These are phyloP conservation scores for Vulpes vulpes DNA, from an alignment of 2,113 vertebrate genomes.

Conservation along the genomic window DNA sequence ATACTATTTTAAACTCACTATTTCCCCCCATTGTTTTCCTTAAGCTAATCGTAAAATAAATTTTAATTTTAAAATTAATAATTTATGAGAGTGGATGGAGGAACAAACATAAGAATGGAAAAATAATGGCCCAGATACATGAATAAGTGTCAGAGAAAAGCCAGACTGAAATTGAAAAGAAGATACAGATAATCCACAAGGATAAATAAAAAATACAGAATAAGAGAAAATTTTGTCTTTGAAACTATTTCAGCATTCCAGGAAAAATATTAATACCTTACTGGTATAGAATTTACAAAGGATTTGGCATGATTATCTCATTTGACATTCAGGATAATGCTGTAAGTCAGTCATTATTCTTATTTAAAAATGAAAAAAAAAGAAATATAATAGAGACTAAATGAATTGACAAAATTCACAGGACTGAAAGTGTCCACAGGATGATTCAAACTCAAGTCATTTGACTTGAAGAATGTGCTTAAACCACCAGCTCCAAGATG, in stretches of 20 bases:
- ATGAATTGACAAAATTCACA: background rate
- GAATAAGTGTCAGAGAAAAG: slow-evolving; percentile 48
- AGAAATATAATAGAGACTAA: background rate
- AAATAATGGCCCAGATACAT: background rate
- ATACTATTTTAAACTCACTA: background rate
- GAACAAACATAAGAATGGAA: background rate
- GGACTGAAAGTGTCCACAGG: background rate
- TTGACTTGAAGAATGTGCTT: background rate
- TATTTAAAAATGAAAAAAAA: slow-evolving; percentile 56
- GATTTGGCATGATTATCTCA: background rate
- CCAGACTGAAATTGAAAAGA: slow-evolving; percentile 15
- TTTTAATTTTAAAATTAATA: slow-evolving; percentile 31
- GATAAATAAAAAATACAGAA: slow-evolving; percentile 39
- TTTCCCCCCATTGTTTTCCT: background rate
- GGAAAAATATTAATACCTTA: slow-evolving; percentile 11
- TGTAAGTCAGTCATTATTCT: background rate
- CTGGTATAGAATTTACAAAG: background rate
- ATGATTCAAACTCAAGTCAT: background rate
- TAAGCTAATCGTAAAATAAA: slow-evolving; percentile 9
- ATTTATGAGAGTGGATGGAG: background rate
- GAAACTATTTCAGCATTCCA: background rate
- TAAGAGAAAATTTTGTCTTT: slow-evolving; percentile 32
- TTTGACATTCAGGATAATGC: background rate
- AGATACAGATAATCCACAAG: slow-evolving; percentile 25
- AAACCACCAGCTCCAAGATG: background rate